phyloP scores from a whole-genome alignment of 2,113 vertebrate genomes.

The Nyctibius bracteatus region DNA sequence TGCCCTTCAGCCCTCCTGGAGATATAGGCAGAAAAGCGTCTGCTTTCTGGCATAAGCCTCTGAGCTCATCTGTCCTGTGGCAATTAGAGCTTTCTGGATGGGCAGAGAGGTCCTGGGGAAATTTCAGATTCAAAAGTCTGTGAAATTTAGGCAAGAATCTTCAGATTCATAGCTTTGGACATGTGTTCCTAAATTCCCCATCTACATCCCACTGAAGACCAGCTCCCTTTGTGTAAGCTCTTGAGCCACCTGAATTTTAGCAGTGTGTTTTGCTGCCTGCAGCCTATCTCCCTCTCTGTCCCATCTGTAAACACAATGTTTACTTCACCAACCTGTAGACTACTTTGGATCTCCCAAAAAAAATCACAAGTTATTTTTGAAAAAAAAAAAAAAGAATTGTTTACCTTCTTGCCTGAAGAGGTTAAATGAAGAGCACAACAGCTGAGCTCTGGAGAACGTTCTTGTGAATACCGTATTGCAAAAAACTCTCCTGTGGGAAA shows the following conservation, averaged over 20 bases:
- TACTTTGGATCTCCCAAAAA: not conserved
- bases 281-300: not conserved
- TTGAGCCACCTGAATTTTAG: not conserved
- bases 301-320: not conserved
- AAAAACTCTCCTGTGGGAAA: not conserved
- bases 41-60: not conserved
- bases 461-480: not conserved
- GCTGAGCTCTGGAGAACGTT: constrained; percentile 16
- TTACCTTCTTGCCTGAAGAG: constrained; percentile 55
- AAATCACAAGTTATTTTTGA: not conserved
- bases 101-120: not conserved
- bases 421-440: constrained; percentile 24
- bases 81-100: not conserved
- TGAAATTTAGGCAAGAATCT: not conserved
- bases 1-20: not conserved
- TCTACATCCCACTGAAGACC: not conserved
- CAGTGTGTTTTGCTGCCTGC: not conserved
- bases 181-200: not conserved
- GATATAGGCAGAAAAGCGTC: not conserved
- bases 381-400: not conserved
- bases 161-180: not conserved
- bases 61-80: not conserved
- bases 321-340: not conserved
- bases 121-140: not conserved
- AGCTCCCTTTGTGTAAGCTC: not conserved